Evolutionary conservation across 2,113 vertebrate species (phyloP), one percentile per base, ranked within the genome.

Genomic region (Oncorhynchus keta): DNA sequence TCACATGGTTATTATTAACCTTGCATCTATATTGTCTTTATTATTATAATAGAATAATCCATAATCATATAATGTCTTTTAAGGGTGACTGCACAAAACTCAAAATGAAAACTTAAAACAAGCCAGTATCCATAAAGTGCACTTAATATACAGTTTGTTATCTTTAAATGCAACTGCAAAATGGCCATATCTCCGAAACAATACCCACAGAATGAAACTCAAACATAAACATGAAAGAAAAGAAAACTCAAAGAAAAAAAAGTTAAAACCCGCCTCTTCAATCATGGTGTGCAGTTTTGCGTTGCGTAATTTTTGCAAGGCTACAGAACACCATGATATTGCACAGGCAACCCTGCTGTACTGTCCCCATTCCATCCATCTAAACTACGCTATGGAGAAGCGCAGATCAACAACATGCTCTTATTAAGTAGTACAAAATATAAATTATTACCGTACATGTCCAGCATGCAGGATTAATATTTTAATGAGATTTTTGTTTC

Each of bases 401-500:
- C 92, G 94, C 93, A 95, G 95, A 95, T 95, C 94, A 95, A 95
- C 92, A 90, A 96, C 97, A 99, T 99, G 97, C 97, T 93, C 88
- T 96, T 95, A 96, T 45, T 45, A 11, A 45, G 93, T 99, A 94
- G 95, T 99, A 99, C 95, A 99, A 99, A 99, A 99, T 99, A 99
- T 97, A 99, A 97, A 96, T 97, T 97, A 97, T 97, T 95, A 98
- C 97, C 97, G 93, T 99, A 98, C 97, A 98, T 99, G 97, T 97
- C 97, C 97, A 99, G 97, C 97, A 99, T 99, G 97, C 97, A 99
- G 97, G 97, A 98, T 98, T 99, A 98, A 98, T 99, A 98, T 97
- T 95, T 97, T 97, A 97, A 99, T 99, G 97, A 99, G 96, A 94
- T 97, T 97, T 97, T 90, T 91, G 93, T 80, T 93, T 89, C 81